Conservation (phyloP, 1,140 invertebrate species). For the Riptortus pedestris region DNA sequence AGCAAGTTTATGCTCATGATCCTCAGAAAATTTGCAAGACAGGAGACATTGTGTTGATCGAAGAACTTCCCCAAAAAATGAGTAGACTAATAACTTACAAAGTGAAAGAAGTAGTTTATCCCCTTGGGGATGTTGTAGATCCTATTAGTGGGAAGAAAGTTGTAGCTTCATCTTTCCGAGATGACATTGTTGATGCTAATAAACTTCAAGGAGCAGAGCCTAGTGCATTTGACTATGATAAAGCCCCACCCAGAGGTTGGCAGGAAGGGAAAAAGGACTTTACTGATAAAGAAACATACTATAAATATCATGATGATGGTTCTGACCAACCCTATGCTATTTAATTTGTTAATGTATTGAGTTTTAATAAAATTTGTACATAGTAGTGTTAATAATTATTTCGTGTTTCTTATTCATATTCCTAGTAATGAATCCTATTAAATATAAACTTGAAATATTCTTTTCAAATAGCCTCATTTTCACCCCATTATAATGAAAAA, state of each 20-base stretch:
- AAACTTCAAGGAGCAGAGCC: constrained; percentile 58
- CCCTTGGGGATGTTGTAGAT: constrained; percentile 68
- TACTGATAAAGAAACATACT: constrained; percentile 58
- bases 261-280: constrained; percentile 72
- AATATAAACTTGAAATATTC: no score
- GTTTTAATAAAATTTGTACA: background rate
- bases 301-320: constrained; percentile 56
- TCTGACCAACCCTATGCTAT: constrained; percentile 54
- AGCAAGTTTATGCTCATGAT: constrained; percentile 63
- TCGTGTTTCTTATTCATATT: no score
- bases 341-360: constrained; percentile 30
- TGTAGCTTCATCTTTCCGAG: constrained; percentile 39
- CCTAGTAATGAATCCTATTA: no score
- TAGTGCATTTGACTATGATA: constrained; percentile 59
- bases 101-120: constrained; percentile 67
- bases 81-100: constrained; percentile 66
- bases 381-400: background rate
- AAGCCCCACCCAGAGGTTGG: constrained; percentile 65
- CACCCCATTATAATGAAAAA: no score
- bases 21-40: constrained; percentile 62
- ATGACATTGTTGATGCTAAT: constrained; percentile 54
- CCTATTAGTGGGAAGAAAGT: constrained; percentile 70
- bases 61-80: constrained; percentile 56
- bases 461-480: no score
- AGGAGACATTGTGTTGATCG: constrained; percentile 69